phyloP scores from a whole-genome alignment of 2,113 vertebrate genomes.

The Forbesichthys agassizii region DNA sequence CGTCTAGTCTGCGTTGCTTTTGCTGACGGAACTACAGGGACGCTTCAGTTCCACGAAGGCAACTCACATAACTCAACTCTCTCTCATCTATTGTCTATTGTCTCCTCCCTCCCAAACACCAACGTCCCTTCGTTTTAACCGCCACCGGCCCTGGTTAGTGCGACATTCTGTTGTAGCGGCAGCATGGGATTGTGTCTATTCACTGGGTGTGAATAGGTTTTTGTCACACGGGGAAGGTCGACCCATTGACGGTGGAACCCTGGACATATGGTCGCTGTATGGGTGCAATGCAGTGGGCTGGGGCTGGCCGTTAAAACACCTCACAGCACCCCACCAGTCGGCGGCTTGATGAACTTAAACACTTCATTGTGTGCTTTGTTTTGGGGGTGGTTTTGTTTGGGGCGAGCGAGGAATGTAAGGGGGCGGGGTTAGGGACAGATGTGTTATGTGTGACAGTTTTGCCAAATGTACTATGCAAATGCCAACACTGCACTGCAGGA shows the following conservation, averaged over 20 bases:
- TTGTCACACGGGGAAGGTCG: slow-evolving; percentile 72
- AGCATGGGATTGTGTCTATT: slow-evolving; percentile 71
- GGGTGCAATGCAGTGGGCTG: slow-evolving; percentile 66
- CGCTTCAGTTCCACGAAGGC: too few species aligned
- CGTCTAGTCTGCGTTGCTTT: not conserved
- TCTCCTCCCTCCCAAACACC: not conserved
- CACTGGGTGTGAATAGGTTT: slow-evolving; percentile 68
- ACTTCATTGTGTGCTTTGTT: slow-evolving; percentile 67
- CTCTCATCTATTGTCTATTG: slow-evolving; percentile 34
- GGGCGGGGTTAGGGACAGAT: slow-evolving; percentile 47
- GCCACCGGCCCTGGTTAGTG: slow-evolving; percentile 61
- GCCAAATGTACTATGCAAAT: slow-evolving; percentile 23
- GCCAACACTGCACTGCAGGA: slow-evolving; percentile 12
- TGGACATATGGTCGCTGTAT: slow-evolving; percentile 79
- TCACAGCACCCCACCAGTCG: slow-evolving; percentile 51
- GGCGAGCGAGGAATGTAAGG: slow-evolving; percentile 29
- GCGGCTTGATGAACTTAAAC: slow-evolving; percentile 77
- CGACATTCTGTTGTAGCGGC: slow-evolving; percentile 60
- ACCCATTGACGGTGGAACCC: slow-evolving; percentile 68
- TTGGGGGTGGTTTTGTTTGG: slow-evolving; percentile 34
- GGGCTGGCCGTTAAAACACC: slow-evolving; percentile 70
- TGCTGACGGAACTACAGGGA: too few species aligned
- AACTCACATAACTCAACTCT: not conserved
- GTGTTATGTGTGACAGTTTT: slow-evolving; percentile 51
- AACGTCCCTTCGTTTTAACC: slow-evolving; percentile 2